Base-by-base conservation (phyloP, 1,140 invertebrate genomes). In the Drosophila prosaltans region DNA sequence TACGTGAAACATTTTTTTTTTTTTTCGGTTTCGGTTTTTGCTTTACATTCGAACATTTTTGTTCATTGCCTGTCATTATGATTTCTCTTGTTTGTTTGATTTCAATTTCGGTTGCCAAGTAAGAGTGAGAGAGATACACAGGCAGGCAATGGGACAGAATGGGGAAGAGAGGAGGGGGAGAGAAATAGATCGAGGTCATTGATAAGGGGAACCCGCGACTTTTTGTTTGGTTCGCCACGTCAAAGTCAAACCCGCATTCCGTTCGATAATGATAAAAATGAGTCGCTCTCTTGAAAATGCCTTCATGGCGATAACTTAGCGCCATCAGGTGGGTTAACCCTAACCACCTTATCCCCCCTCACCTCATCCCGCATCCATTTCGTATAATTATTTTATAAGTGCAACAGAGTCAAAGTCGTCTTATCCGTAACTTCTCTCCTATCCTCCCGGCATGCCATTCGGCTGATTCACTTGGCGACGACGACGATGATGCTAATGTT, bases 361-460 rank as follows among this genome's bases (percentile, higher is more conserved):
- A 39, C n/a, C 16, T 26, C 7, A 43, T 58, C 4, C n/a, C 7
- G 65, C 54, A 26, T 43, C 39, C 55, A 57, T 62, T 57, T 62
- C 77, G 71, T 86, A 79, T 89, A 89, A 89, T 89, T 89, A 89
- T 89, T 89, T 90, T 89, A 89, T 89, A 89, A 89, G 84, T 90
- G 84, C 85, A 88, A 61, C 74, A 76, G 45, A 51, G 45, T 51
- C 45, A 51, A 83, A 73, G 81, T 69, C 63, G 66, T 66, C 80
- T 83, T 88, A 89, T 89, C 84, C 83, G 67, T 72, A 51, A 24
- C 45, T 51, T 21, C 45, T 21, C 45, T 51, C 45, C 45, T 51
- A 51, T 51, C 57, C 57, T 65, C 65, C 65, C 63, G 64, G 84
- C 36, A 74, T 82, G 68, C 70, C 75, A 73, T 77, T 65, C 48